Conservation (phyloP, 2,888 invertebrate genomes). For the Platycheirus albimanus region DNA sequence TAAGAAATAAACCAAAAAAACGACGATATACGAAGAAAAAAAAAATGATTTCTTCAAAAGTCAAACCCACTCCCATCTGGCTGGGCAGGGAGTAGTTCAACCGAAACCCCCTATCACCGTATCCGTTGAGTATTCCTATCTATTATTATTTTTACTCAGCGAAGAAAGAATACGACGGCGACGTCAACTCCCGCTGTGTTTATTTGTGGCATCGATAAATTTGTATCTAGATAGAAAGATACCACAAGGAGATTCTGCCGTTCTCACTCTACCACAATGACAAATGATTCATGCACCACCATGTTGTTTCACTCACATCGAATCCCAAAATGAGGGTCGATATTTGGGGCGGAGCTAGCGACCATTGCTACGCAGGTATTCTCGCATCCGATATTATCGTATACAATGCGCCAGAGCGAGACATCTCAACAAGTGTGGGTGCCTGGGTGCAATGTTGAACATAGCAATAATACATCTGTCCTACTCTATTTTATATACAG, state of each 20-base stretch:
- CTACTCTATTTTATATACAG: neutral
- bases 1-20: constrained; percentile 54
- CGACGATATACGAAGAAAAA: constrained; percentile 19
- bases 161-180: constrained; percentile 43
- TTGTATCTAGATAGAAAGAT: constrained; percentile 64
- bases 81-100: constrained; percentile 55
- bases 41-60: constrained; percentile 71
- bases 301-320: constrained; percentile 41
- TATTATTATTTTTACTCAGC: constrained; percentile 67
- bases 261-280: constrained; percentile 25
- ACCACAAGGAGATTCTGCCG: constrained; percentile 19
- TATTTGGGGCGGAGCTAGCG: constrained; percentile 63
- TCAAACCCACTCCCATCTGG: constrained; percentile 74
- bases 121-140: constrained; percentile 43
- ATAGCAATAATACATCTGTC: constrained; percentile 2
- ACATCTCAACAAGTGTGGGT: constrained; percentile 52
- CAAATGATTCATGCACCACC: constrained; percentile 37
- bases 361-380: constrained; percentile 56
- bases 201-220: constrained; percentile 74
- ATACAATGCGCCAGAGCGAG: constrained; percentile 49
- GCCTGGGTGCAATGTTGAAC: constrained; percentile 60
- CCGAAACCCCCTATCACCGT: constrained; percentile 37
- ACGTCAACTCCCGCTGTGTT: constrained; percentile 73
- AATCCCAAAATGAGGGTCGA: constrained; percentile 71
- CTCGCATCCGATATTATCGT: constrained; percentile 33